phyloP scores from a whole-genome alignment of 1,140 invertebrate genomes.

The Lucilia sericata region DNA sequence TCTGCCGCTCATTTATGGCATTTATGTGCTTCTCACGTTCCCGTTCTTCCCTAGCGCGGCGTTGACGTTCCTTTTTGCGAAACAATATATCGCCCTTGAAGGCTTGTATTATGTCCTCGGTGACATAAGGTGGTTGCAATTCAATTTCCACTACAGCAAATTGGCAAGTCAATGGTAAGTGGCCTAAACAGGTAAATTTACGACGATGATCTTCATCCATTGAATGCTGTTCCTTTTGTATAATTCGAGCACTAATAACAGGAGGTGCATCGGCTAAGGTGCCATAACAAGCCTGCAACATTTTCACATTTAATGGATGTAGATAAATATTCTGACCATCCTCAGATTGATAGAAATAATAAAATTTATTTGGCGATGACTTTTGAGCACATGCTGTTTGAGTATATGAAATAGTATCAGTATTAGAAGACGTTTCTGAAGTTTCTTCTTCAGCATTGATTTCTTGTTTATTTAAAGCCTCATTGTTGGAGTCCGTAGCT shows the following conservation, averaged over 20 bases:
- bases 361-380: conserved; percentile 70
- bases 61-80: conserved; percentile 74
- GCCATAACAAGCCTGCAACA: conserved; percentile 89
- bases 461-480: neutral
- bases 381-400: conserved; percentile 26
- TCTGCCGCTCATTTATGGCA: conserved; percentile 77
- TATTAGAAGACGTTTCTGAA: conserved; percentile 46
- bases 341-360: conserved; percentile 90
- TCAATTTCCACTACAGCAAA: conserved; percentile 92
- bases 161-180: conserved; percentile 89
- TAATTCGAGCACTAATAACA: conserved; percentile 78
- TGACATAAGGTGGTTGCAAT: conserved; percentile 79
- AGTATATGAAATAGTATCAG: conserved; percentile 54
- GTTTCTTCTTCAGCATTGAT: neutral
- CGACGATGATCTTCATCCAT: conserved; percentile 85
- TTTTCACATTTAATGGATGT: conserved; percentile 90
- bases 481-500: neutral
- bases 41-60: conserved; percentile 77
- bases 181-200: conserved; percentile 84
- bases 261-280: conserved; percentile 82
- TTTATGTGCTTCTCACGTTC: conserved; percentile 78
- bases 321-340: conserved; percentile 95
- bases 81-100: conserved; percentile 79
- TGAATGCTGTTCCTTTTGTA: conserved; percentile 87
- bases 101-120: conserved; percentile 73